Base-by-base conservation (phyloP, 2,888 invertebrate species). In the Anaspis maculata region DNA sequence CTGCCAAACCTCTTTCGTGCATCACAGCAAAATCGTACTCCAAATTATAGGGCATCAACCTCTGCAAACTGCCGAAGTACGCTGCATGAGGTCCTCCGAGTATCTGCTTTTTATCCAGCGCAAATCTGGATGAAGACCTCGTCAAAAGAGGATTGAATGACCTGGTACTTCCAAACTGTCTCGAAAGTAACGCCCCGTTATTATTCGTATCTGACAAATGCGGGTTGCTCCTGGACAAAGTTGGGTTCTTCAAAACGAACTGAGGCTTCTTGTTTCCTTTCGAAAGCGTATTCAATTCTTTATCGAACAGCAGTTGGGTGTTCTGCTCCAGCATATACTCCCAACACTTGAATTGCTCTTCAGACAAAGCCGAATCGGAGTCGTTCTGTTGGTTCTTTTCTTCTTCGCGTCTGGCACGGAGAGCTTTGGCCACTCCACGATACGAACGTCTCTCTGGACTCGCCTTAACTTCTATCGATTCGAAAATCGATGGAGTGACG, bases 261-360 rank as follows among this genome's bases (percentile, higher is more conserved):
- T 65, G 71, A 0, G 74, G 71, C 21, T 62, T 60, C 12, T 75
- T 72, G 36, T 68, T 67, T 1, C 75, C 76, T 55, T 76, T 76
- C 0, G 81, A 76, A 25, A 87, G 65, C 19, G 87, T 85, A 53
- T 89, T 87, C 28, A 89, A 62, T 61, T 90, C 90, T 56, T 88
- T 88, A 61, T 89, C 88, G 52, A 90, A 90, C 2, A 90, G 57
- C 57, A 89, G 69, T 57, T 89, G 89, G 0, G 89, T 89, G 52
- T 90, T 90, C 60, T 89, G 87, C 56, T 90, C 90, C 27, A 90
- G 64, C 87, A 90, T 89, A 52, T 90, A 90, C 51, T 90, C 90
- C 90, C 90, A 90, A 57, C 89, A 90, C 57, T 88, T 84, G 55
- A 87, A 88, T 57, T 89, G 89, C 59, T 90, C 90, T 53, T 88